Percentiles rank a stretch among this genome's conserved stretches.
phyloP scores from a whole-genome alignment of 2,888 invertebrate species.

The Xestoiulus laeticollis region DNA sequence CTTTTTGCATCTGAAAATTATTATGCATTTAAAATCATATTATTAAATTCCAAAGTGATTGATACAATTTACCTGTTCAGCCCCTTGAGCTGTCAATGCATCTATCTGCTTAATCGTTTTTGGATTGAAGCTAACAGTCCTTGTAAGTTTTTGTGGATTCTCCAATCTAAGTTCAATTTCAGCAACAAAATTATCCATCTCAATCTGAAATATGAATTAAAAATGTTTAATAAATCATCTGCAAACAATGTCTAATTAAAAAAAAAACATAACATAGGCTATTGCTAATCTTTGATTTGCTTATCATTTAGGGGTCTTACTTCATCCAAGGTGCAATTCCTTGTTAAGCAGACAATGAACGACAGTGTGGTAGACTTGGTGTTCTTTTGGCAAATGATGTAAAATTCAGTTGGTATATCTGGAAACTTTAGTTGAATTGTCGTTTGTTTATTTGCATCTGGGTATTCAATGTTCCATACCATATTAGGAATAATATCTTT shows the following conservation, averaged over 20 bases:
- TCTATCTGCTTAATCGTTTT: background rate
- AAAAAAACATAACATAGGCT: too few species aligned
- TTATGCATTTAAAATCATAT: background rate
- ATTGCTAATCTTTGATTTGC: too few species aligned
- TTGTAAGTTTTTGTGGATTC: background rate
- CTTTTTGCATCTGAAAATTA: background rate
- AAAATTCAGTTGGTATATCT: background rate
- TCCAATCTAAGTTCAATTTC: background rate
- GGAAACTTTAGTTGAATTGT: background rate
- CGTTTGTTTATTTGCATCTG: background rate
- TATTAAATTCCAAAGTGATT: background rate
- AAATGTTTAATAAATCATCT: too few species aligned
- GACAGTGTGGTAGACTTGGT: background rate
- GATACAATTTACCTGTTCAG: background rate
- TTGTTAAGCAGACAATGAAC: background rate
- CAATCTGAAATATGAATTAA: too few species aligned
- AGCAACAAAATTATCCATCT: background rate
- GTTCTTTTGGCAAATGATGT: background rate
- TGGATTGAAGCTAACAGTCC: background rate
- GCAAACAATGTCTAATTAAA: too few species aligned
- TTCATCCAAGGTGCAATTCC: background rate
- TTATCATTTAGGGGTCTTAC: background rate
- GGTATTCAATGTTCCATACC: constrained; percentile 8
- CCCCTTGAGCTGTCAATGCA: background rate
- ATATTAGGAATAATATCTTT: constrained; percentile 23